Evolutionary conservation across 1,140 invertebrate species (phyloP).

Genomic region (Tetramorium alpestre): DNA sequence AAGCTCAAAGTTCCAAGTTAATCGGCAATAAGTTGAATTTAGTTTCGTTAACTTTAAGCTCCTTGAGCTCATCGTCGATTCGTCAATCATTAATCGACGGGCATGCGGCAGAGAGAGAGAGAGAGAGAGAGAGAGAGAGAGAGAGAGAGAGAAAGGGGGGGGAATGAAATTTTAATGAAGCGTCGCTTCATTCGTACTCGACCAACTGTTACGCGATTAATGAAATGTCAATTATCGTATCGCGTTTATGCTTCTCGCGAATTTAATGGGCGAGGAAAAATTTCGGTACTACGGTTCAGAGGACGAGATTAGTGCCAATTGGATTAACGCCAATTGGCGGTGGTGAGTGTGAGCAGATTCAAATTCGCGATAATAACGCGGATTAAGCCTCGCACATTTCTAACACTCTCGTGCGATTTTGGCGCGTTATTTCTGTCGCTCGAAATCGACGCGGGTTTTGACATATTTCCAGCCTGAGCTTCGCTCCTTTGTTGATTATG

Average conservation of each 20-base stretch:
- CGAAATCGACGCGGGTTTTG: slow-evolving; percentile 17
- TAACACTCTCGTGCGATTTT: slow-evolving; percentile 10
- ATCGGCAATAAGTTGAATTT: slow-evolving; percentile 47
- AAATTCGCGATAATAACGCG: slow-evolving; percentile 49
- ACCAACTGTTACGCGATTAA: slow-evolving; percentile 29
- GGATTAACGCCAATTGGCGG: slow-evolving; percentile 42
- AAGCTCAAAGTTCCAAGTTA: neutral
- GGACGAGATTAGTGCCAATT: slow-evolving; percentile 36
- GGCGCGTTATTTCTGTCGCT: slow-evolving; percentile 14
- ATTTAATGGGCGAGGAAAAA: slow-evolving; percentile 31
- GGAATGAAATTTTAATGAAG: slow-evolving; percentile 71
- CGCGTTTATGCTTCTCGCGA: slow-evolving; percentile 18
- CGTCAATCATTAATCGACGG: slow-evolving; percentile 53
- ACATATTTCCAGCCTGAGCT: slow-evolving; percentile 16
- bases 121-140: too few species aligned
- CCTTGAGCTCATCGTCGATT: slow-evolving; percentile 50
- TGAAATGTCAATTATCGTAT: slow-evolving; percentile 17
- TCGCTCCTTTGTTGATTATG: slow-evolving; percentile 14
- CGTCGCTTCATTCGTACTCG: slow-evolving; percentile 47
- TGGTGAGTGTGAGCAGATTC: neutral
- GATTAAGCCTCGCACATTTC: slow-evolving; percentile 33
- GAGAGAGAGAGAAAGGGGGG: too few species aligned
- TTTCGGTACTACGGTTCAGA: neutral
- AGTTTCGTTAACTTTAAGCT: slow-evolving; percentile 51
- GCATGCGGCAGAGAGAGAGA: neutral